Conservation (phyloP, 2,888 invertebrate genomes). For the Paralinhomoeus sp. region DNA sequence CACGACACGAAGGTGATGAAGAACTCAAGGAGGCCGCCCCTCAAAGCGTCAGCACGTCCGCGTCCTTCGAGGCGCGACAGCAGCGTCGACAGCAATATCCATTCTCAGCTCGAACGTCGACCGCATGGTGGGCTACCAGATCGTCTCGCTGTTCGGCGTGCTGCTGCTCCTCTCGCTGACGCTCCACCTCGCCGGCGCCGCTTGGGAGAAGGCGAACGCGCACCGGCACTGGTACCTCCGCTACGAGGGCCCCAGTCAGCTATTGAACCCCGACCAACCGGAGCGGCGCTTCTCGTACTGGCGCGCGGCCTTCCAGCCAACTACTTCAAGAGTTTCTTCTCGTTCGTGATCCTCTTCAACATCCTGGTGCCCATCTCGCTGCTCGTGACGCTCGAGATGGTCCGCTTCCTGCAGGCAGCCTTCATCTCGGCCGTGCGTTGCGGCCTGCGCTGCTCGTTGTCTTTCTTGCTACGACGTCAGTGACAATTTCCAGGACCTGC, state of each 20-base stretch:
- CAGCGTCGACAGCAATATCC: too few species aligned
- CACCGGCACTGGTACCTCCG: conserved; percentile 61
- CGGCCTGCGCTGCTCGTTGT: too few species aligned
- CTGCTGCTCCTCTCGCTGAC: conserved; percentile 62
- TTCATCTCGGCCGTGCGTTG: conserved; percentile 34
- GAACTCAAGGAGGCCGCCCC: conserved; percentile 59
- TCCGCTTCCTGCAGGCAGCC: conserved; percentile 62
- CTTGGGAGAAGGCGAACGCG: conserved; percentile 46
- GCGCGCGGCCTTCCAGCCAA: conserved; percentile 13
- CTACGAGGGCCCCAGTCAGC: background rate
- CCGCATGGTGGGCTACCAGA: conserved; percentile 29
- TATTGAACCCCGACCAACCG: too few species aligned
- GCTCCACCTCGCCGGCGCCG: conserved; percentile 61
- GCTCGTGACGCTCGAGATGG: conserved; percentile 89
- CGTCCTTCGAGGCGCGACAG: too few species aligned
- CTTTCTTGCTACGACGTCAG: too few species aligned
- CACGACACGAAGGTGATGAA: conserved; percentile 94
- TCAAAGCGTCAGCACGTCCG: conserved; percentile 48
- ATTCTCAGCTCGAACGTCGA: conserved; percentile 5
- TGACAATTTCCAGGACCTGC: conserved; percentile 69
- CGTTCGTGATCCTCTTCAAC: conserved; percentile 77
- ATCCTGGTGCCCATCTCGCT: conserved; percentile 93
- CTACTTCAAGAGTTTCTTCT: conserved; percentile 59
- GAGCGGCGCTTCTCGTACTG: too few species aligned
- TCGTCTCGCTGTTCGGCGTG: conserved; percentile 71